These are phyloP conservation scores for Eciton burchellii DNA, from an alignment of 1,140 invertebrate genomes.

Conservation along the genomic window DNA sequence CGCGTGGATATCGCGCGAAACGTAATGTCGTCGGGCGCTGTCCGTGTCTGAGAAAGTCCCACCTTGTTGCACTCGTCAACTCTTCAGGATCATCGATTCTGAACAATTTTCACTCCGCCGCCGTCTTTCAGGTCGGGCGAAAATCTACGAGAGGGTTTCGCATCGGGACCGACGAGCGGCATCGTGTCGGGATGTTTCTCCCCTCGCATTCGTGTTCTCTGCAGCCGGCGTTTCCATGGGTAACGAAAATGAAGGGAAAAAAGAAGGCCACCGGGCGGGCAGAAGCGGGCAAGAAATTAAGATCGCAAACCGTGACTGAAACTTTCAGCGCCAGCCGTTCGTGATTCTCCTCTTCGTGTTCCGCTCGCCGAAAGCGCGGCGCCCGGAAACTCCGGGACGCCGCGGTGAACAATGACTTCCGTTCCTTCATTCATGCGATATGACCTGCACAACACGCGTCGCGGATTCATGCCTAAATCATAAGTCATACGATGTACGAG, in stretches of 20 bases:
- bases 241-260: slow-evolving; percentile 40
- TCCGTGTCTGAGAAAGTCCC: slow-evolving; percentile 29
- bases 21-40: slow-evolving; percentile 4
- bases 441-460: slow-evolving; percentile 6
- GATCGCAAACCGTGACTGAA: slow-evolving; percentile 57
- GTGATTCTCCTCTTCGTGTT: slow-evolving; percentile 45
- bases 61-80: slow-evolving; percentile 12
- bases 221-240: slow-evolving; percentile 28
- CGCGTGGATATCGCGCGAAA: slow-evolving; percentile 39
- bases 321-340: slow-evolving; percentile 55
- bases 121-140: slow-evolving; percentile 39
- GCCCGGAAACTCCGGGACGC: slow-evolving; percentile 32
- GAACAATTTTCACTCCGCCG: slow-evolving; percentile 48
- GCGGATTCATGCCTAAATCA: slow-evolving; percentile 5
- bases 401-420: slow-evolving; percentile 46
- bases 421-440: slow-evolving; percentile 36
- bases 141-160: slow-evolving; percentile 50
- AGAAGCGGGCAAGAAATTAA: slow-evolving; percentile 50
- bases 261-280: slow-evolving; percentile 2
- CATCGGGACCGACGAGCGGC: slow-evolving; percentile 32
- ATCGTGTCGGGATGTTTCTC: slow-evolving; percentile 42
- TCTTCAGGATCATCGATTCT: slow-evolving; percentile 42
- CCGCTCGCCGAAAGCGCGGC: slow-evolving; percentile 27
- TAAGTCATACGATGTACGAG: background rate
- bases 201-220: slow-evolving; percentile 39